A percentile compares a stretch with the other conserved stretches of the same genome.
These are phyloP conservation scores for Trochalopteron elliotii DNA, from an alignment of 2,113 vertebrate genomes.

Conservation along the genomic window DNA sequence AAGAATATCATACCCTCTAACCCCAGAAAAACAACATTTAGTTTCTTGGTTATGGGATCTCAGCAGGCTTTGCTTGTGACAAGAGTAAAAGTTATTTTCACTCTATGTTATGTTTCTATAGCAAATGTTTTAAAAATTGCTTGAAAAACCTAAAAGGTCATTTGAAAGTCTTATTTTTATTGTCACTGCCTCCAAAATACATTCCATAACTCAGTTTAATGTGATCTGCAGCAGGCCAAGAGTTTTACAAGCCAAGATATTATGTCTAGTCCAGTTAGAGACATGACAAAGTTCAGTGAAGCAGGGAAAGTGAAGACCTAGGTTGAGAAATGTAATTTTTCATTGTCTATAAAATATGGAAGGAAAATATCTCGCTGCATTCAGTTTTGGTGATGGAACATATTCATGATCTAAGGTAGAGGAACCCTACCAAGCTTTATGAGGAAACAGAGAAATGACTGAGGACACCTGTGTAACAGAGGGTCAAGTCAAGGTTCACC, in stretches of 20 bases:
- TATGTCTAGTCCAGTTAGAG: conserved; percentile 62
- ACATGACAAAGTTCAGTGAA: conserved; percentile 18
- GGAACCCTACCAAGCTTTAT: not conserved
- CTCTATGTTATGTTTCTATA: conserved; percentile 58
- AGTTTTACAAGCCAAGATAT: conserved; percentile 61
- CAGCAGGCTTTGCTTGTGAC: conserved; percentile 34
- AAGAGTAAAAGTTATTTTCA: conserved; percentile 57
- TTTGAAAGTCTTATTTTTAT: conserved; percentile 71
- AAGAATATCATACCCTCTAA: not conserved
- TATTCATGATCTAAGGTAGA: not conserved
- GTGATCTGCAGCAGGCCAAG: conserved; percentile 53
- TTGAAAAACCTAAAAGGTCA: conserved; percentile 64
- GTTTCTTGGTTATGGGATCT: conserved; percentile 27
- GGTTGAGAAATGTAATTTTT: conserved; percentile 31
- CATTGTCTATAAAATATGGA: not conserved
- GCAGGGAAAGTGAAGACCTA: not conserved
- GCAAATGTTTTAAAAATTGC: conserved; percentile 59
- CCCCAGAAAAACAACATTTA: conserved; percentile 24
- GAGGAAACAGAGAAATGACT: not conserved
- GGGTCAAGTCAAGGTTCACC: not conserved
- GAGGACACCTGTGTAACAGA: not conserved
- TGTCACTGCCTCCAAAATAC: conserved; percentile 66
- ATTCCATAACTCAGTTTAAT: conserved; percentile 71
- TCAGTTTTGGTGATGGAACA: not conserved
- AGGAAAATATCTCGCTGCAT: not conserved